phyloP scores from a whole-genome alignment of 2,113 vertebrate genomes.

The Mesoclemmys tuberculata region DNA sequence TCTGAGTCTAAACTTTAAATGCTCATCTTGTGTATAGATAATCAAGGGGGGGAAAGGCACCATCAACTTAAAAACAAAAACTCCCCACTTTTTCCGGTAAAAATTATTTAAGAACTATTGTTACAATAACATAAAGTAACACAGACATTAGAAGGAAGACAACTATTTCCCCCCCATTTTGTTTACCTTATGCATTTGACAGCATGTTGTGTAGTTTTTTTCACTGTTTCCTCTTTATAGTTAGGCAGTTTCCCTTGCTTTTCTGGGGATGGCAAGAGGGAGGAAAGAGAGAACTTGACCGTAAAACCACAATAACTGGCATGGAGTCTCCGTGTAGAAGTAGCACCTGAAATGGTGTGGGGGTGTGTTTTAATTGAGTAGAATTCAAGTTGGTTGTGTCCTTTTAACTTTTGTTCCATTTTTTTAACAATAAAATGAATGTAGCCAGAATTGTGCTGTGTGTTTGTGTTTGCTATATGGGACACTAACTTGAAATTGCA shows the following conservation, averaged over 20 bases:
- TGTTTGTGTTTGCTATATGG: background rate
- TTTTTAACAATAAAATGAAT: background rate
- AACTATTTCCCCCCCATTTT: background rate
- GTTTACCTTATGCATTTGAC: background rate
- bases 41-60: background rate
- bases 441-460: background rate
- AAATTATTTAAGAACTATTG: accelerated
- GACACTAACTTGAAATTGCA: accelerated
- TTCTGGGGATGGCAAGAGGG: background rate
- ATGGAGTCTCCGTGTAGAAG: background rate
- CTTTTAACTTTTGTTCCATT: accelerated
- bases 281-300: background rate
- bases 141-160: accelerated
- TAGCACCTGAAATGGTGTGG: background rate
- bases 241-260: too few relatives aligned
- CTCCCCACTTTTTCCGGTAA: background rate
- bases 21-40: background rate
- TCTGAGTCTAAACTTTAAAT: background rate
- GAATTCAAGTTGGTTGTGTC: background rate
- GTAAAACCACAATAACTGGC: background rate
- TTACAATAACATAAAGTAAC: accelerated
- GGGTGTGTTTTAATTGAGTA: background rate
- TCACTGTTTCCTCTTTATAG: background rate
- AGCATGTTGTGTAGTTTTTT: background rate
- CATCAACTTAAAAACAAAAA: accelerated